Conservation (phyloP, 2,797 vertebrate genomes). For the Lerista edwardsae region DNA sequence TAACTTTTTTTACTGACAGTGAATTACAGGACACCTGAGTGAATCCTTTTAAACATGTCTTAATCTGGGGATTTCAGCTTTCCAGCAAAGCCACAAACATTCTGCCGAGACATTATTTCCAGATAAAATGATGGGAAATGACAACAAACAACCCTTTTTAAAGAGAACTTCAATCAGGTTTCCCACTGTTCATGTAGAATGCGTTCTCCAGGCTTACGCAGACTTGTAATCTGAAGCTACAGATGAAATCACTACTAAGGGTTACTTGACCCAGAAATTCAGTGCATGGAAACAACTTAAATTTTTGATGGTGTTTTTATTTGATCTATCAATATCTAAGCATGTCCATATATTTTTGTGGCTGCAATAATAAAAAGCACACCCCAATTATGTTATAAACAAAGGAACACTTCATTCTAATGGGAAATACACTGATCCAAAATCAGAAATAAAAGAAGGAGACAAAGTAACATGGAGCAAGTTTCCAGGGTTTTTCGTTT, state of each 20-base stretch:
- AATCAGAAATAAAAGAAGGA: background rate
- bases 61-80: slow-evolving; percentile 58
- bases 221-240: slow-evolving; percentile 60
- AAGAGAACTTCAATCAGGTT: slow-evolving; percentile 54
- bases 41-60: slow-evolving; percentile 50
- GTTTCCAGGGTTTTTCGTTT: background rate
- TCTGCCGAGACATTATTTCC: slow-evolving; percentile 46
- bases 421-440: background rate
- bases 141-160: slow-evolving; percentile 50
- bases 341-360: background rate
- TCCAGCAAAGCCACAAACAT: slow-evolving; percentile 51
- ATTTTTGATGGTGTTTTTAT: slow-evolving; percentile 24
- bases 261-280: slow-evolving; percentile 66
- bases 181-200: slow-evolving; percentile 53
- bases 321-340: background rate
- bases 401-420: background rate
- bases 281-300: slow-evolving; percentile 42
- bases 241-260: slow-evolving; percentile 65
- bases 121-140: slow-evolving; percentile 45
- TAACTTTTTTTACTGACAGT: slow-evolving; percentile 12
- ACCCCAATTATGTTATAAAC: background rate
- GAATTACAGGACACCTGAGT: slow-evolving; percentile 25
- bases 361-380: background rate
- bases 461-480: background rate
- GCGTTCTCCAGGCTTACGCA: slow-evolving; percentile 61